Percentiles rank a stretch among this genome's conserved stretches.
Evolutionary conservation across 53 echinoderm and acorn worm species (phyloP).

Genomic region (Antedon mediterranea): DNA sequence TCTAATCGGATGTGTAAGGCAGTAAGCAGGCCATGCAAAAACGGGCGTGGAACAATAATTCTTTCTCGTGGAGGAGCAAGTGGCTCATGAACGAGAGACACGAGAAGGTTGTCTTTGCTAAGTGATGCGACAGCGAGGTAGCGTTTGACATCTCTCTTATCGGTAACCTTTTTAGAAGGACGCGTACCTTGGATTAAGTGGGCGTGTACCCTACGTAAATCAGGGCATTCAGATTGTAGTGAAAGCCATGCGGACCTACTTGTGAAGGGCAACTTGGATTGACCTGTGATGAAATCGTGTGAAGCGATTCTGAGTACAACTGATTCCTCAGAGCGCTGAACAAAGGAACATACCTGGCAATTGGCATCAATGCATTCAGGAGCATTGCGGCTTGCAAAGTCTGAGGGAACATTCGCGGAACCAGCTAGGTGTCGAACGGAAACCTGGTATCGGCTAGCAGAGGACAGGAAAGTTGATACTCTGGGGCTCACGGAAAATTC

Average conservation of each 20-base stretch:
- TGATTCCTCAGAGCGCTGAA: constrained; percentile 14
- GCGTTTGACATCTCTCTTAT: constrained; percentile 47
- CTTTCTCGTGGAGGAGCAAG: constrained; percentile 22
- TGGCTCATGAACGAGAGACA: constrained; percentile 23
- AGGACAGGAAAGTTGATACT: constrained; percentile 30
- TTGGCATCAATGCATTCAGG: constrained; percentile 5
- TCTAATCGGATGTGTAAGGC: too few species aligned
- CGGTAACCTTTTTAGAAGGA: constrained; percentile 40
- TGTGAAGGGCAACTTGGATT: neutral
- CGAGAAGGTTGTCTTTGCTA: constrained; percentile 41
- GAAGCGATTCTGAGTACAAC: constrained; percentile 10
- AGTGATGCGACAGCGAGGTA: constrained; percentile 36
- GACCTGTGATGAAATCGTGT: neutral
- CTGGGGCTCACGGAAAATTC: constrained; percentile 42
- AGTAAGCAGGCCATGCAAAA: too few species aligned
- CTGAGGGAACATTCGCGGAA: constrained; percentile 32
- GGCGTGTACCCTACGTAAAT: constrained; percentile 11
- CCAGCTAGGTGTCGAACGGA: constrained; percentile 21
- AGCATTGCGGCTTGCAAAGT: constrained; percentile 40
- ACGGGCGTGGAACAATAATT: constrained; percentile 40
- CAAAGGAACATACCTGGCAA: constrained; percentile 47
- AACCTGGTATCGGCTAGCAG: constrained; percentile 23
- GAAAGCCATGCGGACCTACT: neutral
- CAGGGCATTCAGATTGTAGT: neutral
- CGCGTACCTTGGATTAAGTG: too few species aligned